Evolutionary conservation across 2,888 invertebrate genomes (phyloP).

Genomic region (Pachycephus smyrnensis): DNA sequence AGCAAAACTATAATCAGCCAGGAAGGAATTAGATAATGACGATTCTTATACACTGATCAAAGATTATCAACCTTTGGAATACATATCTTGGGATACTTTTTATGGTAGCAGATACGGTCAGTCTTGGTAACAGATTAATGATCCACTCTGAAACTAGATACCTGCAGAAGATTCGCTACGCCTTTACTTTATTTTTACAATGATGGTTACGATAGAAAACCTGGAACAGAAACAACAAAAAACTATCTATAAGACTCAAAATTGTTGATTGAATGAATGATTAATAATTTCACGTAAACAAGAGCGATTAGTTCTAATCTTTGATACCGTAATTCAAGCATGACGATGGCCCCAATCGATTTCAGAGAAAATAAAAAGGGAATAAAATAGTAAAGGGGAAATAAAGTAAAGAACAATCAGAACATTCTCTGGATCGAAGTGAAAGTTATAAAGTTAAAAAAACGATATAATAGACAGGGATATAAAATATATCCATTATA

Average conservation of each 20-base stretch:
- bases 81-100: background rate
- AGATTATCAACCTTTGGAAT: background rate
- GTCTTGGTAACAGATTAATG: background rate
- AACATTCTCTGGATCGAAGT: background rate
- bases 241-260: background rate
- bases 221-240: background rate
- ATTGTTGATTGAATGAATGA: background rate
- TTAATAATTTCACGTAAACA: background rate
- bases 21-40: background rate
- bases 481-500: background rate
- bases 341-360: background rate
- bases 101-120: background rate
- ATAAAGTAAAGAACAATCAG: background rate
- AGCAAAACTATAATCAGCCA: background rate
- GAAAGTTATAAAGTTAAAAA: background rate
- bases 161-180: background rate
- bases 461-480: no score
- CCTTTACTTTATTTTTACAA: background rate
- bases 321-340: background rate
- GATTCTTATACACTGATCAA: background rate
- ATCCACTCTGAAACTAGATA: background rate
- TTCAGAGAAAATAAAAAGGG: background rate
- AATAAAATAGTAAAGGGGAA: background rate
- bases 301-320: background rate
- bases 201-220: background rate